These are phyloP conservation scores for Pagetopsis macropterus DNA, from an alignment of 2,797 vertebrate species.

Conservation along the genomic window DNA sequence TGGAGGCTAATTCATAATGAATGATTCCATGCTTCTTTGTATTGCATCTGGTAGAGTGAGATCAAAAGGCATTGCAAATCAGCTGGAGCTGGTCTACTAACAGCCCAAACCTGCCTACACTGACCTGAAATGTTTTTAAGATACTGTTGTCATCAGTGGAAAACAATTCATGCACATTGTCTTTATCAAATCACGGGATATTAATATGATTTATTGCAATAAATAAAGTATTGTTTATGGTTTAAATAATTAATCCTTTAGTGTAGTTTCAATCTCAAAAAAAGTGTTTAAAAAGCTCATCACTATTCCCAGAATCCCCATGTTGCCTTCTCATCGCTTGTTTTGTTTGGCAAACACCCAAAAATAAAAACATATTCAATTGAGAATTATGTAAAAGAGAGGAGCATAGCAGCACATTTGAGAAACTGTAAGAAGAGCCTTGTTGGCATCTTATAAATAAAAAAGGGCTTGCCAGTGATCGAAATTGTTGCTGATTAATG, in stretches of 20 bases:
- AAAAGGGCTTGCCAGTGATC: background rate
- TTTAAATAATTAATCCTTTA: background rate
- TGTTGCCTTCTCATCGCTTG: no score
- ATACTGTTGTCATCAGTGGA: background rate
- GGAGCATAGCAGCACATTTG: no score
- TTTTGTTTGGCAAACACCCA: no score
- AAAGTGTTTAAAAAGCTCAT: background rate
- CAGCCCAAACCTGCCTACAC: slow-evolving; percentile 35
- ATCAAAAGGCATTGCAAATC: slow-evolving; percentile 64
- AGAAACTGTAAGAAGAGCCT: no score
- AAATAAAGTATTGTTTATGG: background rate
- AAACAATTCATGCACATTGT: background rate
- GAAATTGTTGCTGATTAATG: background rate
- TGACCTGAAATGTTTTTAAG: slow-evolving; percentile 6
- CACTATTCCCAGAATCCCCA: background rate
- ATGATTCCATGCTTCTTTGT: slow-evolving; percentile 49
- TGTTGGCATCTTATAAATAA: no score
- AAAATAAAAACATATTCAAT: no score
- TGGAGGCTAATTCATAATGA: slow-evolving; percentile 60
- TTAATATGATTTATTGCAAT: background rate
- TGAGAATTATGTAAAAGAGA: no score
- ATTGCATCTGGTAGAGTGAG: slow-evolving; percentile 40
- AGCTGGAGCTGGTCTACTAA: background rate
- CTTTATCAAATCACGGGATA: background rate
- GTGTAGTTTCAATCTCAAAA: background rate